Conservation (phyloP, 2,797 vertebrate species). For the Sebastes hubbsi region DNA sequence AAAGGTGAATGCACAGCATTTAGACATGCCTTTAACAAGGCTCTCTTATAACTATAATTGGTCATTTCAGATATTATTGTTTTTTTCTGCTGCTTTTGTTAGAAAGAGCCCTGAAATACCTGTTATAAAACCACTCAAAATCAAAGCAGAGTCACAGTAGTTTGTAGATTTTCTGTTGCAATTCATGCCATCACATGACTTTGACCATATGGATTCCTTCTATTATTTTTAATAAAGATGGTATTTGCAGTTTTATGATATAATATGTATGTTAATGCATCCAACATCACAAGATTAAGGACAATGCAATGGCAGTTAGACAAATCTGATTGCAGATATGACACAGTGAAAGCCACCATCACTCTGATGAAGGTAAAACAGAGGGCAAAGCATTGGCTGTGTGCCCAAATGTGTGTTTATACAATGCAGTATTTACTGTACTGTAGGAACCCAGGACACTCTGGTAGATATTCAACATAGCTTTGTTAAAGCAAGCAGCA, state of each 20-base stretch:
- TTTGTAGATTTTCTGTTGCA: neutral
- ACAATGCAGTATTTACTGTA: neutral
- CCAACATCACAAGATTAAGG: slow-evolving; percentile 20
- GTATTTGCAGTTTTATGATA: neutral
- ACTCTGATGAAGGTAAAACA: slow-evolving; percentile 18
- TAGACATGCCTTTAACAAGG: slow-evolving; percentile 39
- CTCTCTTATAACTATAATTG: neutral
- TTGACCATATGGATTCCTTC: neutral
- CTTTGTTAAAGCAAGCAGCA: neutral
- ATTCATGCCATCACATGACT: neutral
- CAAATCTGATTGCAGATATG: slow-evolving; percentile 26
- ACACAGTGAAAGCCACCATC: slow-evolving; percentile 4
- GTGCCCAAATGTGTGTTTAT: neutral
- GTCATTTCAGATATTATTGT: neutral
- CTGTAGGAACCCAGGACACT: neutral
- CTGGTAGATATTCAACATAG: neutral
- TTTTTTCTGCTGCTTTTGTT: neutral
- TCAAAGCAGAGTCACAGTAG: neutral
- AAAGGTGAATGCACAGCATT: slow-evolving; percentile 40
- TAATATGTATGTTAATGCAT: slow-evolving; percentile 41
- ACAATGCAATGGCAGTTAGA: slow-evolving; percentile 12
- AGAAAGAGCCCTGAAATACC: neutral
- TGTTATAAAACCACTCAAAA: neutral
- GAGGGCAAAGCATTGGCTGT: slow-evolving; percentile 10
- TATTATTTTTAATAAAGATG: neutral